These are phyloP conservation scores for Hylaeus volcanicus DNA, from an alignment of 1,140 invertebrate genomes.

Conservation along the genomic window DNA sequence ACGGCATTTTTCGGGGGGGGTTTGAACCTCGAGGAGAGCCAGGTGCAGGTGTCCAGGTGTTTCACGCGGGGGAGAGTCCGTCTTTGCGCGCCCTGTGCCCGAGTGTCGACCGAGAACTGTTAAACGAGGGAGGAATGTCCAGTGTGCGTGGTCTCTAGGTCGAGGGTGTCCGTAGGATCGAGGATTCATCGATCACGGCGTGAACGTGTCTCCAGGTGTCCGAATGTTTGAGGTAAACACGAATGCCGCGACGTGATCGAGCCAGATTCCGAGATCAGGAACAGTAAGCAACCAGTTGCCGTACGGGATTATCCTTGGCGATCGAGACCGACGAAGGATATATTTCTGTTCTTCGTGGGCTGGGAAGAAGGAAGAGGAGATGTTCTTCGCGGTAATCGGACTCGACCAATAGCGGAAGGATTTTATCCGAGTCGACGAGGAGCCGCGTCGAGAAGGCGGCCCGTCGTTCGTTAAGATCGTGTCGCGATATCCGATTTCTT, in stretches of 20 bases:
- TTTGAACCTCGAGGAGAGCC: neutral
- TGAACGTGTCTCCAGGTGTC: neutral
- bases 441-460: neutral
- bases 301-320: neutral
- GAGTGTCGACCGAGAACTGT: neutral
- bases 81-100: neutral
- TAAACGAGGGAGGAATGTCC: neutral
- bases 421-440: neutral
- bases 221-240: slow-evolving; percentile 18
- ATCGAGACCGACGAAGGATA: neutral
- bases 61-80: neutral
- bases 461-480: slow-evolving; percentile 20
- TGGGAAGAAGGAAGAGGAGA: neutral
- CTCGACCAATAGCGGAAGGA: neutral
- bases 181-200: slow-evolving; percentile 27
- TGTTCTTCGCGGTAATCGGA: slow-evolving; percentile 1
- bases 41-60: slow-evolving; percentile 18
- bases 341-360: neutral
- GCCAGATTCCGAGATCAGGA: slow-evolving; percentile 12
- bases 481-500: slow-evolving; percentile 28
- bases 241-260: slow-evolving; percentile 12
- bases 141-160: neutral
- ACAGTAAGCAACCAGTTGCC: slow-evolving; percentile 37
- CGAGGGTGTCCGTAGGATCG: neutral
- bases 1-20: neutral